Evolutionary conservation across 92 coral and sea anemone genomes (phyloP).

Genomic region (Palythoa caribaeorum): DNA sequence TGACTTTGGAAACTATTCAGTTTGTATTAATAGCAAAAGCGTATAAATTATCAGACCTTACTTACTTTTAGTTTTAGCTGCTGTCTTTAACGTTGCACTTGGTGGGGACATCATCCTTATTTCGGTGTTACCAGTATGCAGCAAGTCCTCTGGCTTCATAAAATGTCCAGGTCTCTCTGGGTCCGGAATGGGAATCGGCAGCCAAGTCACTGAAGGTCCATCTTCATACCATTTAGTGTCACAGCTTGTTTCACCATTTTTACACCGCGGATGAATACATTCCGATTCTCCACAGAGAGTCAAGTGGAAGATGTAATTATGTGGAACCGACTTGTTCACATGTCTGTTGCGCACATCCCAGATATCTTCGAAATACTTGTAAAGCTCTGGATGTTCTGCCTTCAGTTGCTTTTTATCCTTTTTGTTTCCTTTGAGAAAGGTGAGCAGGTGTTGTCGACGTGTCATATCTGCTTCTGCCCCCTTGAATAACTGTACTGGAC

Average conservation of each 20-base stretch:
- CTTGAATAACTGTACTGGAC: no score
- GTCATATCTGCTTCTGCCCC: no score
- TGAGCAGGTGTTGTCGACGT: constrained; percentile 45
- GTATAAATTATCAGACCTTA: neutral
- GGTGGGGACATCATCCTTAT: constrained; percentile 38
- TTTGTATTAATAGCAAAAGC: no score
- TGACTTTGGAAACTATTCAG: neutral
- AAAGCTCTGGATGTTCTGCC: constrained; percentile 39
- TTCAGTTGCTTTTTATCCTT: constrained; percentile 42
- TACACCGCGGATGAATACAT: constrained; percentile 62
- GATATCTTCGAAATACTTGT: constrained; percentile 44
- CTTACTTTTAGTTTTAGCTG: constrained; percentile 49
- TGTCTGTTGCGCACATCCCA: constrained; percentile 53
- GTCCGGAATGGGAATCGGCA: constrained; percentile 44
- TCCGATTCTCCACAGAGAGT: constrained; percentile 45
- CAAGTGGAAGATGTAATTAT: constrained; percentile 58
- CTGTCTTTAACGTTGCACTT: constrained; percentile 28
- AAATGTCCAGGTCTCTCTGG: constrained; percentile 25
- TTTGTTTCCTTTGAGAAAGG: constrained; percentile 57
- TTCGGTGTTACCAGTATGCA: constrained; percentile 18
- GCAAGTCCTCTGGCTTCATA: constrained; percentile 19
- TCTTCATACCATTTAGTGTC: constrained; percentile 41
- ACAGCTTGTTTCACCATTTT: constrained; percentile 55
- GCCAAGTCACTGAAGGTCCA: constrained; percentile 56
- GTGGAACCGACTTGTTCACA: constrained; percentile 45